A percentile compares a stretch with the other conserved stretches of the same genome.
Conservation (phyloP, 2,113 vertebrate genomes). For the Barnardius zonarius region DNA sequence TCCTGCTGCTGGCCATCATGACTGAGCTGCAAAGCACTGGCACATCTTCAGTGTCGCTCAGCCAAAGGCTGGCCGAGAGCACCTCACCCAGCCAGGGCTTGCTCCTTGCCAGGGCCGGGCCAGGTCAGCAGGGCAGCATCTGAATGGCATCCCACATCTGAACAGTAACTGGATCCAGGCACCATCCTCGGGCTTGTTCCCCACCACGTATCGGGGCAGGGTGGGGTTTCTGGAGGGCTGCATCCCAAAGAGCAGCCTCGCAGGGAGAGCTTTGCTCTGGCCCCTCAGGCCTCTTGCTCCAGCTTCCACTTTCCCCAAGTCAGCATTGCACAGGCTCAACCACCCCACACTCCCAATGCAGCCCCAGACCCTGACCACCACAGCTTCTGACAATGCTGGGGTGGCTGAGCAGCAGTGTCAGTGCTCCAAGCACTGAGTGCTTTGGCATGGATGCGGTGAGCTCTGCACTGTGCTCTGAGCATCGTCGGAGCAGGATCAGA, state of each 20-base stretch:
- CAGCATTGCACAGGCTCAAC: fast-evolving
- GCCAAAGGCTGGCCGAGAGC: fast-evolving
- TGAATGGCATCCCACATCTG: not conserved
- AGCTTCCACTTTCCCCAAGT: not conserved
- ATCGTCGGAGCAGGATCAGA: fast-evolving
- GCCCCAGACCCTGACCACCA: fast-evolving
- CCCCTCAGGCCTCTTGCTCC: not conserved
- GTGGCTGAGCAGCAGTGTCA: fast-evolving
- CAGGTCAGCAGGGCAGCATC: not conserved
- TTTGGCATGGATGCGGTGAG: fast-evolving
- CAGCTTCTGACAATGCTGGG: not conserved
- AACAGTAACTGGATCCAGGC: fast-evolving
- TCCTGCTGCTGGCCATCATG: not conserved
- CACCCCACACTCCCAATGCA: fast-evolving
- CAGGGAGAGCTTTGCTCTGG: not conserved
- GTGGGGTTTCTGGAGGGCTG: not conserved
- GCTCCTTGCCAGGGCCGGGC: not conserved
- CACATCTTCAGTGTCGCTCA: fast-evolving
- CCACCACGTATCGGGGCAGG: fast-evolving
- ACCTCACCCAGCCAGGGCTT: fast-evolving
- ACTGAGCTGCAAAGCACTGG: not conserved
- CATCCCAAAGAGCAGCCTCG: fast-evolving
- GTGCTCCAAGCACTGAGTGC: not conserved
- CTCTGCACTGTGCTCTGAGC: not conserved
- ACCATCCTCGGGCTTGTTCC: fast-evolving